phyloP scores from a whole-genome alignment of 2,113 vertebrate genomes.

The Apistogramma diplotaenia region DNA sequence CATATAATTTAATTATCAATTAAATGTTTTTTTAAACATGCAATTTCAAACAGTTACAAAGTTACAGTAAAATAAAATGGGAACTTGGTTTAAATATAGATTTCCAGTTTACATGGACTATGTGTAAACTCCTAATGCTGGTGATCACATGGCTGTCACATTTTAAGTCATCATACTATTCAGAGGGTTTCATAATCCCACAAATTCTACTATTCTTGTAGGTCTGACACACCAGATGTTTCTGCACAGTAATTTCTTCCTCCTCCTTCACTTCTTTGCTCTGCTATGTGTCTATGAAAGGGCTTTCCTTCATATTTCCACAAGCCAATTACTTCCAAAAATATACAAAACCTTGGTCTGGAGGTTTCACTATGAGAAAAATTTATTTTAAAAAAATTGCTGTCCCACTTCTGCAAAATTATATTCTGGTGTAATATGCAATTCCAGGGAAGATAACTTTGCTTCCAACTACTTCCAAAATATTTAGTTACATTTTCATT shows the following conservation, averaged over 20 bases:
- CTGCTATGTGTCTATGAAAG: slow-evolving; percentile 9
- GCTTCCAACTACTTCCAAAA: neutral
- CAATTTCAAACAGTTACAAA: neutral
- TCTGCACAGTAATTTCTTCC: slow-evolving; percentile 18
- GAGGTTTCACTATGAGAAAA: slow-evolving; percentile 4
- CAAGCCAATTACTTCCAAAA: slow-evolving; percentile 6
- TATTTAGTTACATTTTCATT: slow-evolving; percentile 4
- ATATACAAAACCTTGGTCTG: neutral
- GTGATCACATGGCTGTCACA: neutral
- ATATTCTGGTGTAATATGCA: neutral
- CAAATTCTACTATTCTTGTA: slow-evolving; percentile 4
- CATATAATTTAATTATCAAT: neutral
- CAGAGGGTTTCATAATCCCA: neutral
- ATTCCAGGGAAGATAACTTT: neutral
- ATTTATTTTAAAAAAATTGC: neutral
- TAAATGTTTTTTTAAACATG: neutral
- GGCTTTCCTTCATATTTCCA: slow-evolving; percentile 13
- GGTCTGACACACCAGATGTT: slow-evolving; percentile 15
- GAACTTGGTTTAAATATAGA: neutral
- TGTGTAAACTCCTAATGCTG: neutral
- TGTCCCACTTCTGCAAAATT: neutral
- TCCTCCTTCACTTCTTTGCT: slow-evolving; percentile 5
- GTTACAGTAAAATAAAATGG: neutral
- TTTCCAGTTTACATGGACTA: slow-evolving; percentile 3
- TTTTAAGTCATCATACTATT: slow-evolving; percentile 1